These are phyloP conservation scores for Takifugu ocellatus DNA, from an alignment of 2,797 vertebrate species.

Conservation along the genomic window DNA sequence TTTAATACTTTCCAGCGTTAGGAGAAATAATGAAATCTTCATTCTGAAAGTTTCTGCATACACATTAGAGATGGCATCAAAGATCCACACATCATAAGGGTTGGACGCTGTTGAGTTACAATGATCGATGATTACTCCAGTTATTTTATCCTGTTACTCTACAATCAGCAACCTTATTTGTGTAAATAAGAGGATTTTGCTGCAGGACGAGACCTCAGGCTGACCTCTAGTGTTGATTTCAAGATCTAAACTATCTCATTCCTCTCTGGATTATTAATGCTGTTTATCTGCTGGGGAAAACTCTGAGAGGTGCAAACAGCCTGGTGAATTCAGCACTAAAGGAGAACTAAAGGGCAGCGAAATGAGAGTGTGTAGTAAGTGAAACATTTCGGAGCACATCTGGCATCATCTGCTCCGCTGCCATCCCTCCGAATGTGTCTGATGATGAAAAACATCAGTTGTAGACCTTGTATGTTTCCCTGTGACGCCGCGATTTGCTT, in stretches of 20 bases:
- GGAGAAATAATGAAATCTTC: background rate
- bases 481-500: conserved; percentile 7
- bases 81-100: background rate
- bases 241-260: conserved; percentile 29
- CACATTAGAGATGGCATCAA: background rate
- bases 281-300: conserved; percentile 51
- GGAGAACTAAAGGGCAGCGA: conserved; percentile 6
- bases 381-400: no score
- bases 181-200: conserved; percentile 20
- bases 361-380: conserved; percentile 25
- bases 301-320: conserved; percentile 33
- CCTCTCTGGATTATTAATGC: conserved; percentile 56
- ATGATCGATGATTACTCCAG: conserved; percentile 1
- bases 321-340: conserved; percentile 1
- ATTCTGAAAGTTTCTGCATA: conserved; percentile 4
- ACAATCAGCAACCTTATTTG: conserved; percentile 7
- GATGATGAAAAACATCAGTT: conserved; percentile 6
- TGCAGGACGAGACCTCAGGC: conserved; percentile 15
- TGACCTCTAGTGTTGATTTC: conserved; percentile 21
- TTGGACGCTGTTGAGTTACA: background rate
- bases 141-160: background rate
- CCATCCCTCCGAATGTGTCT: background rate
- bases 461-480: background rate
- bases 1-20: background rate
- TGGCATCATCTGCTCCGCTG: background rate